Evolutionary conservation across 1,140 invertebrate genomes (phyloP).

Genomic region (Alviniconcha marisindica): DNA sequence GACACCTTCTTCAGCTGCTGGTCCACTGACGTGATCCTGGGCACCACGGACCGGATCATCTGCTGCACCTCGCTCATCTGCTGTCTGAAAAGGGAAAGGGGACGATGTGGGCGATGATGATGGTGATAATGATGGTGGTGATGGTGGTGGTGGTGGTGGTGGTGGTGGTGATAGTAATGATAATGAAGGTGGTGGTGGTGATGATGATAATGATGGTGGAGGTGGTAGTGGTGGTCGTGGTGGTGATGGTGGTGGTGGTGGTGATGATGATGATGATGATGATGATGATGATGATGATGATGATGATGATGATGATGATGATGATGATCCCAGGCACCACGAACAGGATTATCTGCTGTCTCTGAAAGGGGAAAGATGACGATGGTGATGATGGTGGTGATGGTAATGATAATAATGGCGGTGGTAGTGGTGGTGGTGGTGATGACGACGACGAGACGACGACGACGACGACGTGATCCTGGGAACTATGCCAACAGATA

Average conservation of each 20-base stretch:
- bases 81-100: not conserved
- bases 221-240: not conserved
- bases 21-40: conserved; percentile 36
- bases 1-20: conserved; percentile 33
- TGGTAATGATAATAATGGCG: no score
- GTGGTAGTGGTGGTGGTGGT: no score
- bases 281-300: conserved; percentile 42
- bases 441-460: not conserved
- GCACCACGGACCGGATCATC: conserved; percentile 39
- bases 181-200: no score
- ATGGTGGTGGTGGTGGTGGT: no score
- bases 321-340: conserved; percentile 36
- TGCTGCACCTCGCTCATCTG: conserved; percentile 42
- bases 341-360: conserved; percentile 34
- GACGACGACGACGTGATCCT: no score
- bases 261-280: conserved; percentile 43
- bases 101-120: not conserved
- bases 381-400: not conserved
- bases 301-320: conserved; percentile 40
- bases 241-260: conserved; percentile 35
- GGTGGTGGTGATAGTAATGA: no score
- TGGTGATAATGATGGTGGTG: no score
- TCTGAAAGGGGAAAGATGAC: not conserved
- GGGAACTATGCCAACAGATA: no score
- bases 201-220: no score